Base-by-base conservation (phyloP, 37 sponge, comb jelly and placozoan species). In the Agelas oroides region DNA sequence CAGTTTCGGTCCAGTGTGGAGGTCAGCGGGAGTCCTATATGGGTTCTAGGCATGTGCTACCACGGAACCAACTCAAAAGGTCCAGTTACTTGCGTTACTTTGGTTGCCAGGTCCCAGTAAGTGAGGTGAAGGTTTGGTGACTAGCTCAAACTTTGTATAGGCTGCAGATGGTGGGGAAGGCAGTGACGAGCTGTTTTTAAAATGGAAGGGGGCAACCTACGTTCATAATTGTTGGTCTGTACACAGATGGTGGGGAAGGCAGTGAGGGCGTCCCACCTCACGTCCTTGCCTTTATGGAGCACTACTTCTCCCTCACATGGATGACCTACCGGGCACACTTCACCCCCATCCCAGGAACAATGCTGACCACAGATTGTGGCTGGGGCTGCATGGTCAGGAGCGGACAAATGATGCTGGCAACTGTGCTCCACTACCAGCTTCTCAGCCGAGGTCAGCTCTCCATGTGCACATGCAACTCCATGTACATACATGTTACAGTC, bases 371-470 rank as follows among this genome's bases (percentile, higher is more conserved):
- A 12, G 62, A 61, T 14, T 61, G 62, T 12, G 99, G 99, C 24
- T 99, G 99, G 99, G 99, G 99, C 67, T 99, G 99, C 74, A 99
- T 99, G 99, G 76, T 99, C 60, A 86, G 99, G 36, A 95, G 92
- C 39, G 97, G 99, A 30, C 99, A 99, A 70, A 99, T 99, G 99
- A 81, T 99, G 34, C 85, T 99, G 30, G 99, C 99, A 11, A 93
- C 95, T 53, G 94, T 93, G 1, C 91, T 99, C 23, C 73, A 90
- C 57, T 58, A 62, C 18, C 94, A 93, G 62, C 53, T 88, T 1
- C 84, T 96, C 5, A 80, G 86, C 46, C 46, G 46, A 46, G 46
- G 46, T 46, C 46, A 12, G 46, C n/a, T n/a, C n/a, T n/a, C n/a
- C 75, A 30, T 2, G 65, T 66, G 40, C n/a, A 23, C 23, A 15